Conservation (phyloP, 30 jellyfish, hydroid and myxozoan genomes). For the Pseudorhiza aurosa region DNA sequence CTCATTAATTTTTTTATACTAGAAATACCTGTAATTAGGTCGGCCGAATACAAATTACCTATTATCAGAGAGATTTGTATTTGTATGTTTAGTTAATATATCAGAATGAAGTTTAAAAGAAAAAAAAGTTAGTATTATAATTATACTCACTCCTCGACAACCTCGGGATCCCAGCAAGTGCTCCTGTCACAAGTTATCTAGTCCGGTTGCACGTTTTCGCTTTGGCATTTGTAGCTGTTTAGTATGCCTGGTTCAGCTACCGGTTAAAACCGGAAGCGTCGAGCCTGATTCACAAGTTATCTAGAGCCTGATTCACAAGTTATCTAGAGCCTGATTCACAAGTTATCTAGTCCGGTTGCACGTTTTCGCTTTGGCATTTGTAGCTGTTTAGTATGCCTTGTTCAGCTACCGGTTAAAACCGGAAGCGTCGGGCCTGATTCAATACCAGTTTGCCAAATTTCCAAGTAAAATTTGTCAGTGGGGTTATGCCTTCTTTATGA, state of each 20-base stretch:
- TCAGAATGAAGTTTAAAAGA: no score
- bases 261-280: constrained; percentile 23
- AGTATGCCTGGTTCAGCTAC: constrained; percentile 16
- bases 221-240: constrained; percentile 14
- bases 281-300: constrained; percentile 23
- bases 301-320: no score
- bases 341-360: constrained; percentile 18
- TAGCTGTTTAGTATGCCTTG: constrained; percentile 23
- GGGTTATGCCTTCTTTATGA: constrained; percentile 2
- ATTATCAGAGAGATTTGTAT: no score
- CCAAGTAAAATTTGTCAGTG: constrained; percentile 24
- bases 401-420: constrained; percentile 19
- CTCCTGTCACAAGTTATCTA: no score
- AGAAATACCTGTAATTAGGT: no score
- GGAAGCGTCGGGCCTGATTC: constrained; percentile 23
- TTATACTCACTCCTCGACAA: no score
- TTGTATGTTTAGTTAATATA: no score
- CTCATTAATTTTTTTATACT: no score
- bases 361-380: constrained; percentile 1
- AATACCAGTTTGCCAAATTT: neutral
- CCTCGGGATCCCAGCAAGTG: no score
- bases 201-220: constrained; percentile 15
- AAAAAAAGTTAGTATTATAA: no score
- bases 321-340: no score
- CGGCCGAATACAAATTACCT: no score